Conservation (phyloP, 1,140 invertebrate species). For the Drosophila nigromelanica region DNA sequence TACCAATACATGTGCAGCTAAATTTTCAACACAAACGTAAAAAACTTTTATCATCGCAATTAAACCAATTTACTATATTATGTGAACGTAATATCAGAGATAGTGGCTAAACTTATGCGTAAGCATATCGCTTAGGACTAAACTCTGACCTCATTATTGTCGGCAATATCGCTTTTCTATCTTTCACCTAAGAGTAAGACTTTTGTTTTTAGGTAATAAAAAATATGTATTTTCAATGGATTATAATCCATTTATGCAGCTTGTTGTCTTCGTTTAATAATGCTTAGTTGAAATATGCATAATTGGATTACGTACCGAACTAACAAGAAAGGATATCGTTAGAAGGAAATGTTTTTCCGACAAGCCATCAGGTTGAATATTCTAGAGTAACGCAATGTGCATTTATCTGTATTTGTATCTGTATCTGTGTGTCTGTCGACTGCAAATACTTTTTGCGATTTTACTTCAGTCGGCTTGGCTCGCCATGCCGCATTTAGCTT, state of each 20-base stretch:
- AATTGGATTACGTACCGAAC: slow-evolving; percentile 35
- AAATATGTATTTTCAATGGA: background rate
- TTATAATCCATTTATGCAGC: slow-evolving; percentile 23
- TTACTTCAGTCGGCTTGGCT: slow-evolving; percentile 15
- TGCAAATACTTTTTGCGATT: slow-evolving; percentile 37
- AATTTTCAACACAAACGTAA: too few relatives aligned
- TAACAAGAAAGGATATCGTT: slow-evolving; percentile 6
- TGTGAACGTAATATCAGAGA: too few relatives aligned
- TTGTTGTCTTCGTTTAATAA: slow-evolving; percentile 30
- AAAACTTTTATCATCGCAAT: too few relatives aligned
- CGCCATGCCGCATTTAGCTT: slow-evolving; percentile 41
- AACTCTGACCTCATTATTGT: too few relatives aligned
- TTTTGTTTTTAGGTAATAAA: background rate
- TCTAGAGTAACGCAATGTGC: background rate
- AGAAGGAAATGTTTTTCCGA: slow-evolving; percentile 4
- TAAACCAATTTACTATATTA: too few relatives aligned
- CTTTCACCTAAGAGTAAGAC: too few relatives aligned
- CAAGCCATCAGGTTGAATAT: background rate
- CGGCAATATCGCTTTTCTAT: too few relatives aligned
- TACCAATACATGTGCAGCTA: too few relatives aligned
- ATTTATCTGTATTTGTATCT: background rate
- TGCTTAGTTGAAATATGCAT: slow-evolving; percentile 25
- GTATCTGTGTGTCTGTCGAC: slow-evolving; percentile 8
- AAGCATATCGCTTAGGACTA: too few relatives aligned
- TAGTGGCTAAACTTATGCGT: too few relatives aligned